Evolutionary conservation across 2,797 vertebrate species (phyloP).

Genomic region (Malacoctenus gilli): DNA sequence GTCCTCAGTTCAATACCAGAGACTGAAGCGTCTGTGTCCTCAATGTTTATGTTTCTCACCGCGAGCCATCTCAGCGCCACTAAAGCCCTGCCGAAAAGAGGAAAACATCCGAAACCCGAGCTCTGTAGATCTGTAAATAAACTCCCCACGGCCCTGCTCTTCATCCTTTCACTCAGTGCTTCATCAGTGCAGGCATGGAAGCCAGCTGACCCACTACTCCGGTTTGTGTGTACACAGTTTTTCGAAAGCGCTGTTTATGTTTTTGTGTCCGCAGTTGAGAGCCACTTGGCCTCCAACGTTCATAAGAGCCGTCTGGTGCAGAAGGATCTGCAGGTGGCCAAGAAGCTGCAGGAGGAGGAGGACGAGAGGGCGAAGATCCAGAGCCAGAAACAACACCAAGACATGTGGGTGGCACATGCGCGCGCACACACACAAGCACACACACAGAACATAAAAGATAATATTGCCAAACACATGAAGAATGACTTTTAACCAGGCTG

Average conservation of each 20-base stretch:
- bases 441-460: background rate
- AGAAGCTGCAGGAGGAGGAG: constrained; percentile 94
- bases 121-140: constrained; percentile 36
- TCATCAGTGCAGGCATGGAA: background rate
- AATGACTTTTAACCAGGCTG: too few relatives aligned
- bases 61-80: constrained; percentile 16
- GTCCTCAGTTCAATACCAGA: constrained; percentile 42
- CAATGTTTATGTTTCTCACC: constrained; percentile 29
- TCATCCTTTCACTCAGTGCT: constrained; percentile 1
- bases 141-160: background rate
- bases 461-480: too few relatives aligned
- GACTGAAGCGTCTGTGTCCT: constrained; percentile 29
- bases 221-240: constrained; percentile 16
- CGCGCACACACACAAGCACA: background rate
- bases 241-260: constrained; percentile 34
- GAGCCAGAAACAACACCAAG: constrained; percentile 82
- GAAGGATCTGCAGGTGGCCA: constrained; percentile 93
- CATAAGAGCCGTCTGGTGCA: constrained; percentile 94
- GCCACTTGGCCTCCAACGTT: constrained; percentile 95
- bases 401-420: constrained; percentile 82
- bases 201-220: background rate
- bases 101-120: background rate
- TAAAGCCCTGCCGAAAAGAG: constrained; percentile 4
- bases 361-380: constrained; percentile 87
- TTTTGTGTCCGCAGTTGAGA: constrained; percentile 87